Evolutionary conservation across 2,113 vertebrate genomes (phyloP).

Genomic region (Cairina moschata): DNA sequence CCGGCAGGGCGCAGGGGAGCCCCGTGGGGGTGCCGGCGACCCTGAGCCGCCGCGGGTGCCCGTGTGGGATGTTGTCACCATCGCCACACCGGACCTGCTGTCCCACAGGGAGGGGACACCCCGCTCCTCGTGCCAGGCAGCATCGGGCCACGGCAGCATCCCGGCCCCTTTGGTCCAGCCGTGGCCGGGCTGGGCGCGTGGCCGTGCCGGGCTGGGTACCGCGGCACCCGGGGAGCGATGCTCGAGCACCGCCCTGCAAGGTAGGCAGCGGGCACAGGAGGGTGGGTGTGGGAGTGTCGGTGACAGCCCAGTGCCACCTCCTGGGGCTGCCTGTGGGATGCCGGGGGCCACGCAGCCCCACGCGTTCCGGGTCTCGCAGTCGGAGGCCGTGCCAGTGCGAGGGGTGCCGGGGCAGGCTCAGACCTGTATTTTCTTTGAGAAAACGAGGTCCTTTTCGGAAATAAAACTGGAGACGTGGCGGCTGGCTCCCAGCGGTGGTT

Average conservation of each 20-base stretch:
- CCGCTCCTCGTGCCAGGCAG: not conserved
- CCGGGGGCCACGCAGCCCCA: fast-evolving
- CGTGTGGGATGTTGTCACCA: not conserved
- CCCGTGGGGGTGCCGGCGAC: not conserved
- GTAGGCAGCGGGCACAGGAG: not conserved
- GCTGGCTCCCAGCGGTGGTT: not conserved
- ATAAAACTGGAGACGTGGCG: slow-evolving; percentile 10
- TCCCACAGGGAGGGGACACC: not conserved
- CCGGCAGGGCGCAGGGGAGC: not conserved
- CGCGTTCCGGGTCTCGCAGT: fast-evolving
- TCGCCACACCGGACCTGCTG: not conserved
- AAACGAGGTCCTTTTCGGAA: slow-evolving; percentile 53
- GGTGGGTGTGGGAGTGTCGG: not conserved
- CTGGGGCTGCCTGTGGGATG: not conserved
- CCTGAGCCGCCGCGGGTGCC: not conserved
- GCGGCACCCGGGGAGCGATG: fast-evolving
- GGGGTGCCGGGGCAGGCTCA: not conserved
- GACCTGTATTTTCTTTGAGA: not conserved
- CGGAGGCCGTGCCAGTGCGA: fast-evolving
- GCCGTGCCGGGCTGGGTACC: not conserved
- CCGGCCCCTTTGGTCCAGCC: not conserved
- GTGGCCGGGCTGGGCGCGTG: not conserved
- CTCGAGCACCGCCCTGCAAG: not conserved
- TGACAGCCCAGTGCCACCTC: not conserved
- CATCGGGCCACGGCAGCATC: not conserved